phyloP scores from a whole-genome alignment of 2,888 invertebrate species.

The Brachypalpus laphriformis region DNA sequence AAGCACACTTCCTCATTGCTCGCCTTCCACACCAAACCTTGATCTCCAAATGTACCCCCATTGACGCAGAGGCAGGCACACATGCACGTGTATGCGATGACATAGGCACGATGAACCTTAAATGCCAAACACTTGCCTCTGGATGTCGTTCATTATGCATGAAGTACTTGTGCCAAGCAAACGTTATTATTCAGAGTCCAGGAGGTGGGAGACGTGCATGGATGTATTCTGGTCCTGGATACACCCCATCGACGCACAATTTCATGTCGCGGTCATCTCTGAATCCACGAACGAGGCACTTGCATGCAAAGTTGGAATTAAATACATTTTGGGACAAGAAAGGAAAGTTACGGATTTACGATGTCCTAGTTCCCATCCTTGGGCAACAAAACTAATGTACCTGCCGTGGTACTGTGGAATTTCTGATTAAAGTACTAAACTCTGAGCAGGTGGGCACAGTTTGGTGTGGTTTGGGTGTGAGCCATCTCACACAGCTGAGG shows the following conservation, averaged over 20 bases:
- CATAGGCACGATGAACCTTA: not conserved
- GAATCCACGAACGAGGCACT: too few species aligned
- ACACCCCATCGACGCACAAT: not conserved
- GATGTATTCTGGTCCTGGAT: not conserved
- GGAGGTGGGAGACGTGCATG: not conserved
- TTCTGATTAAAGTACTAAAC: too few species aligned
- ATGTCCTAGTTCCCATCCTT: too few species aligned
- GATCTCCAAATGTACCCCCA: not conserved
- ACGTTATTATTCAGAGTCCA: too few species aligned
- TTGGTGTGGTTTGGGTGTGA: too few species aligned
- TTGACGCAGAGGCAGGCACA: not conserved
- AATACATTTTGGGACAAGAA: too few species aligned
- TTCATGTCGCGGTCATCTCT: not conserved
- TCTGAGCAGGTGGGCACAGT: too few species aligned
- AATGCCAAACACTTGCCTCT: not conserved
- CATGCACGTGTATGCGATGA: not conserved
- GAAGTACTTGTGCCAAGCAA: not conserved
- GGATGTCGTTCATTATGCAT: not conserved
- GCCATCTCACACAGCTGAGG: too few species aligned
- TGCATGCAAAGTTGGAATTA: too few species aligned
- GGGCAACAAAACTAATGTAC: too few species aligned
- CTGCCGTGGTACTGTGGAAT: too few species aligned
- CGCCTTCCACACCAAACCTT: not conserved
- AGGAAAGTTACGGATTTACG: too few species aligned
- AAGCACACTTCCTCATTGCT: not conserved